A percentile compares a stretch with the other conserved stretches of the same genome.
Conservation (phyloP, 1,140 invertebrate genomes). For the Dermatophagoides farinae region DNA sequence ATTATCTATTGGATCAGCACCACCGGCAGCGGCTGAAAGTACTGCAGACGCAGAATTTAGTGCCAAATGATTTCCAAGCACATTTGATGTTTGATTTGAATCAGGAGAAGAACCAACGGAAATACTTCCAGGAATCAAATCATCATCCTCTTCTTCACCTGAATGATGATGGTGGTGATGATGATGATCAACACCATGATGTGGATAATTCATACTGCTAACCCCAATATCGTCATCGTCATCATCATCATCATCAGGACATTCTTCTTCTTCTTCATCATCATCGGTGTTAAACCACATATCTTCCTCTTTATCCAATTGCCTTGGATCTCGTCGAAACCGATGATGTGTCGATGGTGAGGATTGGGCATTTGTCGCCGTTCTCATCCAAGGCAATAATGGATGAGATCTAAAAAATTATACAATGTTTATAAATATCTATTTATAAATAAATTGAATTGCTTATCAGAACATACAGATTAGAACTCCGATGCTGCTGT, state of each 20-base stretch:
- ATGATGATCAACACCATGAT: not conserved
- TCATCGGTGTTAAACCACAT: conserved; percentile 98
- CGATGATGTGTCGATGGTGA: not conserved
- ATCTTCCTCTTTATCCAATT: conserved; percentile 90
- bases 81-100: no score
- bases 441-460: no score
- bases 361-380: not conserved
- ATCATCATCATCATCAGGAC: not conserved
- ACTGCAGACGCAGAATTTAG: not conserved
- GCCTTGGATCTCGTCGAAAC: conserved; percentile 56
- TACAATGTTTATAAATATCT: no score
- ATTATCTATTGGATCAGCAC: not conserved
- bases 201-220: not conserved
- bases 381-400: not conserved
- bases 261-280: conserved; percentile 49
- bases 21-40: not conserved
- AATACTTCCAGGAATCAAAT: no score
- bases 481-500: conserved; percentile 35
- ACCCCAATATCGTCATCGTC: not conserved
- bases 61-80: no score
- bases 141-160: no score
- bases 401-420: not conserved
- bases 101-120: no score
- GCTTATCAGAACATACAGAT: not conserved
- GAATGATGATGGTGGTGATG: not conserved